These are phyloP conservation scores for Diphyllodes magnificus DNA, from an alignment of 2,113 vertebrate genomes.

Conservation along the genomic window DNA sequence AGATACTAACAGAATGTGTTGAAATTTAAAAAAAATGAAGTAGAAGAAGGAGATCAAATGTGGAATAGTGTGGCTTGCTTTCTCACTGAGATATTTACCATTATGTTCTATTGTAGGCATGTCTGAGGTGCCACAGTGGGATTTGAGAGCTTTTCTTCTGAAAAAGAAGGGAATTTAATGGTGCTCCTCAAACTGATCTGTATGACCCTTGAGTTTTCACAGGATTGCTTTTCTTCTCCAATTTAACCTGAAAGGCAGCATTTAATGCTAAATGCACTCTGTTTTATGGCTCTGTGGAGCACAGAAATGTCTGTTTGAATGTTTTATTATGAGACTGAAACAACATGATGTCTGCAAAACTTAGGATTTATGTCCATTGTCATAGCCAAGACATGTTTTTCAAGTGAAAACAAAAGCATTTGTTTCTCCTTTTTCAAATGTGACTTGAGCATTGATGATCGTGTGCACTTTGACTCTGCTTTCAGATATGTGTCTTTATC, in stretches of 20 bases:
- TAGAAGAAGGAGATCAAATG: neutral
- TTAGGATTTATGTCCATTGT: neutral
- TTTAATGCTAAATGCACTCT: neutral
- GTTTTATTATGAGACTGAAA: neutral
- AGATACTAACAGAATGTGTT: neutral
- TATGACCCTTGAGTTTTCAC: neutral
- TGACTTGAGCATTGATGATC: neutral
- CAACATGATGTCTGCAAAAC: neutral
- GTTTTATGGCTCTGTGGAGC: neutral
- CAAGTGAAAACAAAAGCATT: neutral
- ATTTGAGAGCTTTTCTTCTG: neutral
- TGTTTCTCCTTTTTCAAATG: neutral
- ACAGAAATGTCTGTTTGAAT: neutral
- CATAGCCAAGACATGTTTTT: neutral
- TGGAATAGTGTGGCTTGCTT: neutral
- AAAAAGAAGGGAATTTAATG: neutral
- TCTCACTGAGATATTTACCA: neutral
- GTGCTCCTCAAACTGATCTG: neutral
- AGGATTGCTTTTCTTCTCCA: neutral
- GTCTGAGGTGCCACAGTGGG: neutral
- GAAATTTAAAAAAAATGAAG: neutral
- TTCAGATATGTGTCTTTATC: neutral
- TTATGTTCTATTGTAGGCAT: neutral
- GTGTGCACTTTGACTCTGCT: neutral
- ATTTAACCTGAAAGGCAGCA: neutral